phyloP scores from a whole-genome alignment of 2,113 vertebrate genomes.

The Sorex fumeus region DNA sequence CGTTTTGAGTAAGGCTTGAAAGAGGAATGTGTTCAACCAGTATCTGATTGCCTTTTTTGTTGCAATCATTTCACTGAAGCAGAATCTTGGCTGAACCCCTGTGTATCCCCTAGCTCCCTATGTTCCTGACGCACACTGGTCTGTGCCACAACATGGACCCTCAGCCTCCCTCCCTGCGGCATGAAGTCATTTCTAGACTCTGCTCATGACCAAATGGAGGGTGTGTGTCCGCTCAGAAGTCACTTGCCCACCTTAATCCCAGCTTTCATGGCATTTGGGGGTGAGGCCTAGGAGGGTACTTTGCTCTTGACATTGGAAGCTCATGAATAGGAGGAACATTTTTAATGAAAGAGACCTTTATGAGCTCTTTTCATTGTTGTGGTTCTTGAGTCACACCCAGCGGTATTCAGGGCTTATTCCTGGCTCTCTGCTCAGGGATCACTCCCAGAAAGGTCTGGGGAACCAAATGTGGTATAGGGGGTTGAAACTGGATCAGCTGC shows the following conservation, averaged over 20 bases:
- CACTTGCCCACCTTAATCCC: not conserved
- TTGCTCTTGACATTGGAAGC: not conserved
- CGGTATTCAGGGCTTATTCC: too few relatives aligned
- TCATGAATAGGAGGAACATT: not conserved
- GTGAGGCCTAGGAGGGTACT: not conserved
- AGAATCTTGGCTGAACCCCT: not conserved
- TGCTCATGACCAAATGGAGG: not conserved
- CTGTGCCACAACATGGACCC: not conserved
- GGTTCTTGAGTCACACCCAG: too few relatives aligned
- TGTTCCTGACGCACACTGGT: not conserved
- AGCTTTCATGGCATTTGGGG: not conserved
- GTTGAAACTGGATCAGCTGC: too few relatives aligned
- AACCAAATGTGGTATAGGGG: too few relatives aligned
- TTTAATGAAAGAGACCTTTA: not conserved
- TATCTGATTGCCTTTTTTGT: not conserved
- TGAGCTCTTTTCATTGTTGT: not conserved
- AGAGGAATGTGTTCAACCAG: not conserved
- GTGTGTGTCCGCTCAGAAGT: conserved; percentile 7
- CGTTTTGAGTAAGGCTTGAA: conserved; percentile 1
- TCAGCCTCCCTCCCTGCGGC: not conserved
- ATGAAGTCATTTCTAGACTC: not conserved
- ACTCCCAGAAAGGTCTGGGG: too few relatives aligned
- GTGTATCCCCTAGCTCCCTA: not conserved
- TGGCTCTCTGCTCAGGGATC: too few relatives aligned
- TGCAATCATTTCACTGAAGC: not conserved